Conservation (phyloP, 2,797 vertebrate genomes). For the Hippoglossus hippoglossus region DNA sequence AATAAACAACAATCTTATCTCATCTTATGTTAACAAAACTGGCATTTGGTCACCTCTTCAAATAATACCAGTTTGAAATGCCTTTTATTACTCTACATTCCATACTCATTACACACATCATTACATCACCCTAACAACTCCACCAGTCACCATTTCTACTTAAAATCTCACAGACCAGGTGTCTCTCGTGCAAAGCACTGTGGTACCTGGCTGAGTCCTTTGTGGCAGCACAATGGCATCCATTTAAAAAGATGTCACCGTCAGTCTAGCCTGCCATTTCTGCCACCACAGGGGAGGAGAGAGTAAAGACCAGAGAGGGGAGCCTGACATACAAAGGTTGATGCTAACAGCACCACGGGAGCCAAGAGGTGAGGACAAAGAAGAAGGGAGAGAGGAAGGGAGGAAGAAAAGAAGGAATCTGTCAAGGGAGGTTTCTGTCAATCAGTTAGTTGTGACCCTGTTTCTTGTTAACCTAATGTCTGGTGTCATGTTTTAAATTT, state of each 20-base stretch:
- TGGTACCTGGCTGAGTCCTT: conserved; percentile 38
- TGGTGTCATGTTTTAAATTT: no score
- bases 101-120: no score
- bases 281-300: conserved; percentile 34
- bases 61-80: no score
- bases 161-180: conserved; percentile 3
- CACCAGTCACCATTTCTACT: not conserved
- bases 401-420: not conserved
- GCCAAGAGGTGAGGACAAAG: conserved; percentile 34
- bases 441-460: no score
- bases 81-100: no score
- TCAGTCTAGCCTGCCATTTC: conserved; percentile 56
- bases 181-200: conserved; percentile 23
- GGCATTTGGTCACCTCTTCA: no score
- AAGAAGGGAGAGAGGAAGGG: not conserved
- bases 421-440: no score
- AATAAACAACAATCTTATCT: no score
- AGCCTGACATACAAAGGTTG: conserved; percentile 48
- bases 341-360: conserved; percentile 26
- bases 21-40: no score
- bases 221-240: conserved; percentile 42
- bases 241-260: conserved; percentile 63
- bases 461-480: not conserved
- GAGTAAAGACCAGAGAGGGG: conserved; percentile 25
- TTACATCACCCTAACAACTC: not conserved